Base-by-base conservation (phyloP, 2,888 invertebrate species). In the Axea sp. region DNA sequence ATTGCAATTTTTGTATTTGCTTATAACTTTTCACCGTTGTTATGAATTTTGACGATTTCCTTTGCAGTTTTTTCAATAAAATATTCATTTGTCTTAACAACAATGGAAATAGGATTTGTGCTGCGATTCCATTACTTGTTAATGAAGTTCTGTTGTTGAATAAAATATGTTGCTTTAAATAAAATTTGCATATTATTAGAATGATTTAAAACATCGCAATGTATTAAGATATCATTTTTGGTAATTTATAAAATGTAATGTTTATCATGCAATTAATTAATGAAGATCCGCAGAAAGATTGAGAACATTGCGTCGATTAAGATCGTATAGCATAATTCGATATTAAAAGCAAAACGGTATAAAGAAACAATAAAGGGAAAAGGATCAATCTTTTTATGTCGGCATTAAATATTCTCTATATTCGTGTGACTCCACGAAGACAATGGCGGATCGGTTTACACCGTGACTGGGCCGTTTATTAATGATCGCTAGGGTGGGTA, bases 381-480 rank as follows among this genome's bases (percentile, higher is more conserved):
- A n/a, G n/a, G n/a, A n/a, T n/a, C n/a, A n/a, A n/a, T n/a, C n/a
- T n/a, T n/a, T n/a, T n/a, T n/a, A n/a, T n/a, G n/a, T n/a, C n/a
- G n/a, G 26, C 24, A 39, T 24, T 43, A 41, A 59, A 49, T 59
- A 53, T 60, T 51, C 53, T 59, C 55, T 57, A 53, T 71, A 69
- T 69, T 69, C 49, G 39, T 71, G 39, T 35, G 57, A 51, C 55
- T 76, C 78, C 76, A 9, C 12, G 37, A 80, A 82, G 78, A 84
- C 83, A 84, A 84, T 82, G 81, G 80, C 78, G 78, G 78, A 82
- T 84, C 81, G 79, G 77, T 84, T 78, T 81, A 82, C 81, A 79
- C 79, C 77, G 75, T 82, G 83, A 84, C 80, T 81, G 72, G 77
- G 73, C 78, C 79, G 82, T 84, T 84, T 85, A 84, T 85, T 84